Evolutionary conservation across 2,888 invertebrate species (phyloP).

Genomic region (Eupithecia centaureata): DNA sequence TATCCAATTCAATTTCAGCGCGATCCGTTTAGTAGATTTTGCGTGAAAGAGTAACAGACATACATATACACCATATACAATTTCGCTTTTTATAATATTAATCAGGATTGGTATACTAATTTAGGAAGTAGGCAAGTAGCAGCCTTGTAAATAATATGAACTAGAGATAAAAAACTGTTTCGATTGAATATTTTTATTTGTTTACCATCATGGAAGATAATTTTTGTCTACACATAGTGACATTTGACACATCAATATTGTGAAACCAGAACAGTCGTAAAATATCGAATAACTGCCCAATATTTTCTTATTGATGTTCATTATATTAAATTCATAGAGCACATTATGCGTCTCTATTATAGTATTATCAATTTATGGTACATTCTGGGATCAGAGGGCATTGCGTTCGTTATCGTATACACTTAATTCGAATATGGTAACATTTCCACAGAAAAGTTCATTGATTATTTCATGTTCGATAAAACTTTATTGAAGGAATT

Average conservation of each 20-base stretch:
- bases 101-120: background rate
- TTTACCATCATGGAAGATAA: slow-evolving; percentile 30
- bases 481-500: background rate
- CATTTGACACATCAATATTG: slow-evolving; percentile 46
- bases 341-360: slow-evolving; percentile 32
- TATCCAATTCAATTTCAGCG: no score
- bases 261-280: slow-evolving; percentile 43
- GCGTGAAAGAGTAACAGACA: no score
- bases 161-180: slow-evolving; percentile 3
- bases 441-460: slow-evolving; percentile 10
- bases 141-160: background rate
- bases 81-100: no score
- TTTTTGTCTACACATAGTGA: slow-evolving; percentile 40
- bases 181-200: slow-evolving; percentile 23
- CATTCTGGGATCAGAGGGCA: slow-evolving; percentile 33
- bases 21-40: no score
- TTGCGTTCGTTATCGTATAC: slow-evolving; percentile 22
- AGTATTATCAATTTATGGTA: slow-evolving; percentile 41
- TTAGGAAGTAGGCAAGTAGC: background rate
- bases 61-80: no score
- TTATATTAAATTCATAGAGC: slow-evolving; percentile 38
- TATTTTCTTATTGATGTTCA: slow-evolving; percentile 41
- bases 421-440: background rate
- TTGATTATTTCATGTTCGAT: slow-evolving; percentile 9
- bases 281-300: slow-evolving; percentile 38